Evolutionary conservation across 1,140 invertebrate genomes (phyloP), one percentile per base, ranked within the genome.

Genomic region (Venturia canescens): DNA sequence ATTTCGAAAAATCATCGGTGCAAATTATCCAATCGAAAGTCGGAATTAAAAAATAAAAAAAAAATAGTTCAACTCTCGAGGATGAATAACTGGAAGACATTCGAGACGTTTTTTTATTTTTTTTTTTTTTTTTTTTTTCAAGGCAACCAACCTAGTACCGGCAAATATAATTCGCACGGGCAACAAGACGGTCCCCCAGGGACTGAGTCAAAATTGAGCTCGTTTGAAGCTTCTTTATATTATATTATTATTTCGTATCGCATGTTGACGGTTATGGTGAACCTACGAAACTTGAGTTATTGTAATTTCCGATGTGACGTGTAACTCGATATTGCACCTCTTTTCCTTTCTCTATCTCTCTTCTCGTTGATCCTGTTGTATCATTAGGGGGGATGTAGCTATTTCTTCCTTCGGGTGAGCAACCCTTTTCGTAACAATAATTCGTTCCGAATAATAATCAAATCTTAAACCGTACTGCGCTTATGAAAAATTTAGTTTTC

Each of bases 231-330:
- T 31, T 38, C 67, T 13, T 57, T 57, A 57, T 18, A 21, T 23
- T 23, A 23, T 57, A 6, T 16, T 57, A 44, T 57, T n/a, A 57
- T 57, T 57, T 18, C 13, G 21, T 57, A 57, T 18, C 53, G 9
- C 23, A 29, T 23, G 23, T 15, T 15, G 13, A 66, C n/a, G 13
- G 21, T 66, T 23, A 57, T 23, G 5, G 53, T 23, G 7, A 72
- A 34, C 70, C 70, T 38, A 48, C 27, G 38, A 50, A 31, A 15
- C 13, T 34, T 23, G 13, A 18, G 34, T 72, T 50, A 72, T 72
- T 72, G 70, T 72, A 72, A 72, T 72, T 72, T 72, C 16, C 70
- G 23, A 72, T 72, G 48, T 50, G 38, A 72, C 70, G 70, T 50
- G 70, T 50, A 72, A 72, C 70, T 50, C 70, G 70, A 72, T 72